phyloP scores from a whole-genome alignment of 2,888 invertebrate species.

The Ectemnius cavifrons region DNA sequence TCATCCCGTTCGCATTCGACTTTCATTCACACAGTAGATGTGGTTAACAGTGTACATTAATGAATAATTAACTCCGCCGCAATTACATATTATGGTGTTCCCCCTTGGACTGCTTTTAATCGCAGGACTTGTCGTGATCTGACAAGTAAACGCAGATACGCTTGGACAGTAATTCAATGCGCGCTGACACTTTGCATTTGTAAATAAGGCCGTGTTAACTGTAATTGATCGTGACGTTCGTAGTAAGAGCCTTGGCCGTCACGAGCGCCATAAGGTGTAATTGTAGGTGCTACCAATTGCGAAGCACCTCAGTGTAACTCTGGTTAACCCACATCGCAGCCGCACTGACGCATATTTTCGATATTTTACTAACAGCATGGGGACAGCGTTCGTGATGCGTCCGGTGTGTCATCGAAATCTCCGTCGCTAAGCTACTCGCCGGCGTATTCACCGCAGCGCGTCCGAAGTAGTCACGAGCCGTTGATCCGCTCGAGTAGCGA shows the following conservation, averaged over 20 bases:
- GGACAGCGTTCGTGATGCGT: slow-evolving; percentile 71
- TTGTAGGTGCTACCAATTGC: slow-evolving; percentile 38
- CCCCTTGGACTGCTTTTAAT: slow-evolving; percentile 48
- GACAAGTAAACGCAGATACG: too few relatives aligned
- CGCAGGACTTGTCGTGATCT: slow-evolving; percentile 4
- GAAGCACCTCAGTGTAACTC: slow-evolving; percentile 35
- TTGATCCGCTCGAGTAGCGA: slow-evolving; percentile 58
- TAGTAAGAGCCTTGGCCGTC: slow-evolving; percentile 1
- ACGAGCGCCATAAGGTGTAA: slow-evolving; percentile 58
- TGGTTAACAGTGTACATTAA: slow-evolving; percentile 65
- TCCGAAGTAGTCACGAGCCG: slow-evolving; percentile 62
- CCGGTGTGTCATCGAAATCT: slow-evolving; percentile 64
- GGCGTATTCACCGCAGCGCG: slow-evolving; percentile 63
- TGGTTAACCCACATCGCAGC: slow-evolving; percentile 30
- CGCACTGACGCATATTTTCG: slow-evolving; percentile 68
- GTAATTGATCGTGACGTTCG: slow-evolving; percentile 14
- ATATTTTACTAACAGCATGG: slow-evolving; percentile 83
- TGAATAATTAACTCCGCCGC: slow-evolving; percentile 62
- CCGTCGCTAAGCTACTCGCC: slow-evolving; percentile 67
- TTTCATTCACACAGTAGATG: slow-evolving; percentile 56
- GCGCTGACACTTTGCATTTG: not conserved
- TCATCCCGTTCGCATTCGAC: not conserved
- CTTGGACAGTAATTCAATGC: too few relatives aligned
- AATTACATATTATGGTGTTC: slow-evolving; percentile 70
- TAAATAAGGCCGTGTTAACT: slow-evolving; percentile 4